Conservation (phyloP, 2,888 invertebrate species). For the Drepanosiphum platanoidis region DNA sequence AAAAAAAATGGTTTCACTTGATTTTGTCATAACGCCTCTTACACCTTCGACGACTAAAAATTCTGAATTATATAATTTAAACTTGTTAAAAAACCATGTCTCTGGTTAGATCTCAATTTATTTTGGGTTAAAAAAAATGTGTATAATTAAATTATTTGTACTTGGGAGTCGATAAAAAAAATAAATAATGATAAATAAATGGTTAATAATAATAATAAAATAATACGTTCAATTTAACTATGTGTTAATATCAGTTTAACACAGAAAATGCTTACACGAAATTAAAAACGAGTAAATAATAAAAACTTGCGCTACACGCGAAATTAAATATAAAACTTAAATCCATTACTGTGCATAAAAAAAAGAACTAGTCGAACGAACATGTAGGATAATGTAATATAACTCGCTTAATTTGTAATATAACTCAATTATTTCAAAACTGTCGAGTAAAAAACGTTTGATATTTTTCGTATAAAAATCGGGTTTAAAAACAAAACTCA, state of each 20-base stretch:
- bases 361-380: too few species aligned
- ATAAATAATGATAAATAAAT: too few species aligned
- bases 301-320: too few species aligned
- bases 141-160: not conserved
- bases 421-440: not conserved
- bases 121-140: not conserved
- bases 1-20: conserved; percentile 20
- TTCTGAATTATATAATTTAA: not conserved
- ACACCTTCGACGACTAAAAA: not conserved
- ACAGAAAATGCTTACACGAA: too few species aligned
- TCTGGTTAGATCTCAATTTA: not conserved
- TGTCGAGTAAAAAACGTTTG: not conserved
- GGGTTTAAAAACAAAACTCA: not conserved
- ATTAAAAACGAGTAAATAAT: too few species aligned
- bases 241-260: too few species aligned
- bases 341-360: too few species aligned
- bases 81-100: not conserved
- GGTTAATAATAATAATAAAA: too few species aligned
- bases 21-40: not conserved
- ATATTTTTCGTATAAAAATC: not conserved
- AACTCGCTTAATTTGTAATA: not conserved
- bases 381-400: too few species aligned
- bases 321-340: too few species aligned
- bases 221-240: too few species aligned
- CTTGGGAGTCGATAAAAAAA: too few species aligned